Conservation (phyloP, 2,797 vertebrate species). For the Muscicapa comitata region DNA sequence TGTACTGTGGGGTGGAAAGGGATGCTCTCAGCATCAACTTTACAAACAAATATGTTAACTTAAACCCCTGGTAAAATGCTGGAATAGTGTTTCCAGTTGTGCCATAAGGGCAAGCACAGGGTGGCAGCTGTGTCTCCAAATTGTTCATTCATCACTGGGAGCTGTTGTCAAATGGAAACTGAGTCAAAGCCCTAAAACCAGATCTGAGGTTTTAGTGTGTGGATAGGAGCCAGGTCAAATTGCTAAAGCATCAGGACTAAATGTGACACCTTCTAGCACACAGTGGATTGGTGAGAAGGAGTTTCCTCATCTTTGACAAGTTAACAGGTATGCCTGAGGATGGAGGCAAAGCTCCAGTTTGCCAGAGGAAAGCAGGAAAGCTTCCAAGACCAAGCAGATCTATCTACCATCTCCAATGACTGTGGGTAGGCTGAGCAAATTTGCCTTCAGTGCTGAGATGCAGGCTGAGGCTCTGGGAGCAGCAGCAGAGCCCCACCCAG, state of each 20-base stretch:
- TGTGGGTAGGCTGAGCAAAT: background rate
- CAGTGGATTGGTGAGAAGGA: background rate
- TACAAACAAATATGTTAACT: background rate
- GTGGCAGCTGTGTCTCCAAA: background rate
- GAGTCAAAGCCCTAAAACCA: constrained; percentile 22
- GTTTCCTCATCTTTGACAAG: background rate
- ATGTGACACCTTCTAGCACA: background rate
- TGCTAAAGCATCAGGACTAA: background rate
- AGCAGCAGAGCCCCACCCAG: background rate
- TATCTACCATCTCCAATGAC: background rate
- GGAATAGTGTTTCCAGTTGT: background rate
- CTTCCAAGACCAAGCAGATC: background rate
- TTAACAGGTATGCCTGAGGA: background rate
- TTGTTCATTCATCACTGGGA: background rate
- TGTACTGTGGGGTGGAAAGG: background rate
- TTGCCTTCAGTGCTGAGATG: background rate
- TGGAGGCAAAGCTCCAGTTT: background rate
- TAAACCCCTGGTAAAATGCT: background rate
- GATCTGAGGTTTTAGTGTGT: background rate
- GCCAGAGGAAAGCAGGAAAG: background rate
- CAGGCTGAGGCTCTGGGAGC: accelerated
- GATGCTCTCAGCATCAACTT: background rate
- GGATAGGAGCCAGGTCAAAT: background rate
- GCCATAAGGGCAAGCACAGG: background rate
- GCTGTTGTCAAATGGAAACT: background rate